These are phyloP conservation scores for Aegotheles bennettii DNA, from an alignment of 2,113 vertebrate species.

Conservation along the genomic window DNA sequence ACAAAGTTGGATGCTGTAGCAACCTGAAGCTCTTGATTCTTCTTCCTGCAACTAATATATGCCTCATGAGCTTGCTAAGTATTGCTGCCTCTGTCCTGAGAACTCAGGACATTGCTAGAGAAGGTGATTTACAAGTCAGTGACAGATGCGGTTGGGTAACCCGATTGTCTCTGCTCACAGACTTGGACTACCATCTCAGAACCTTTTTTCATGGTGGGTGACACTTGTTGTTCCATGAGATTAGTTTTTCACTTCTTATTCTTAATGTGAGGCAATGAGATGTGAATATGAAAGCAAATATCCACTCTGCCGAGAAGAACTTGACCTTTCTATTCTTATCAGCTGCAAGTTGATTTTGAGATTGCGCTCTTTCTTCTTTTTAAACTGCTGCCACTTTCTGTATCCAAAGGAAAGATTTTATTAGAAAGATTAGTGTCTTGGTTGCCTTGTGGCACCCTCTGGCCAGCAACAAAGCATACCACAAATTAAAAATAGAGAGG, in stretches of 20 bases:
- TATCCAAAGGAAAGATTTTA: slow-evolving; percentile 27
- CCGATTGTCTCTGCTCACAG: not conserved
- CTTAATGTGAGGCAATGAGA: slow-evolving; percentile 33
- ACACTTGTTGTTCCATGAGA: not conserved
- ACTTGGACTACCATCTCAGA: not conserved
- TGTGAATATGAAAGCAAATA: slow-evolving; percentile 55
- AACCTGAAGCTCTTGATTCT: not conserved
- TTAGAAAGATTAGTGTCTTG: slow-evolving; percentile 25
- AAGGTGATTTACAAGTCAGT: slow-evolving; percentile 8
- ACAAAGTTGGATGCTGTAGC: not conserved
- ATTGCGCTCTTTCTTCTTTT: not conserved
- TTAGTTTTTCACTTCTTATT: slow-evolving; percentile 29
- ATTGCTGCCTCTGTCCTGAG: not conserved
- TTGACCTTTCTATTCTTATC: slow-evolving; percentile 50
- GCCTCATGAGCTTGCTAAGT: not conserved
- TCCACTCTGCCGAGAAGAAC: not conserved
- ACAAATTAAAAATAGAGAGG: slow-evolving; percentile 37
- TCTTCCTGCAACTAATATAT: not conserved
- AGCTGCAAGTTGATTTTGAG: slow-evolving; percentile 18
- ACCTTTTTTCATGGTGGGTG: not conserved
- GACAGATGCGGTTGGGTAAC: not conserved
- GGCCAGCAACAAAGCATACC: not conserved
- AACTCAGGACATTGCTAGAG: not conserved
- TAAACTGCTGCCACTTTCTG: not conserved
- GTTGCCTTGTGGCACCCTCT: not conserved